Evolutionary conservation across 2,113 vertebrate species (phyloP).

Genomic region (Chlorocebus sabaeus): DNA sequence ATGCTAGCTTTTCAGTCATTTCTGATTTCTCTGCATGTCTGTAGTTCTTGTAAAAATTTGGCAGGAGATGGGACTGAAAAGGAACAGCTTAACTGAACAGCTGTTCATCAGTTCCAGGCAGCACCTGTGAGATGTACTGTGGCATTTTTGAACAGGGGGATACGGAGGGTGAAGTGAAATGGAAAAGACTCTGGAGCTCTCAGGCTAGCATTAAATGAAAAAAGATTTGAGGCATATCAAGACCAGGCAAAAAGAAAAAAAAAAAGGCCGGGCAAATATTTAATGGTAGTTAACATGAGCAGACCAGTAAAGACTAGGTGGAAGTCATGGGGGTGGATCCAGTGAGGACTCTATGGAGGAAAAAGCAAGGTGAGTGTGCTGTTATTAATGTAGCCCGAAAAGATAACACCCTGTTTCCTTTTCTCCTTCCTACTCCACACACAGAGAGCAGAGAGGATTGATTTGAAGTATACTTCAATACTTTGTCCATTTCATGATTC

Average conservation of each 20-base stretch:
- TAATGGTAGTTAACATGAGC: background rate
- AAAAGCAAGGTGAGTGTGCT: background rate
- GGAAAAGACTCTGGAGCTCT: background rate
- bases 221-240: background rate
- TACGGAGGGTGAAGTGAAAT: background rate
- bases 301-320: background rate
- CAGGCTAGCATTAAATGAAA: background rate
- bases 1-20: background rate
- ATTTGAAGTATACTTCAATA: background rate
- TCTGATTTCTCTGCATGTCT: constrained; percentile 29
- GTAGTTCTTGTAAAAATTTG: constrained; percentile 40
- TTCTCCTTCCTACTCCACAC: background rate
- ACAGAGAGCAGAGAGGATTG: background rate
- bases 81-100: constrained; percentile 42
- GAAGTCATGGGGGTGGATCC: background rate
- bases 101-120: background rate
- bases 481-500: background rate
- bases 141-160: background rate
- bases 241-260: background rate
- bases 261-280: background rate
- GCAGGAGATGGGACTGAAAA: constrained; percentile 46
- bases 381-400: background rate
- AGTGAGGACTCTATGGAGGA: background rate
- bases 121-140: constrained; percentile 16
- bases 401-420: background rate